phyloP scores from a whole-genome alignment of 2,113 vertebrate genomes.

The Macrotus californicus region DNA sequence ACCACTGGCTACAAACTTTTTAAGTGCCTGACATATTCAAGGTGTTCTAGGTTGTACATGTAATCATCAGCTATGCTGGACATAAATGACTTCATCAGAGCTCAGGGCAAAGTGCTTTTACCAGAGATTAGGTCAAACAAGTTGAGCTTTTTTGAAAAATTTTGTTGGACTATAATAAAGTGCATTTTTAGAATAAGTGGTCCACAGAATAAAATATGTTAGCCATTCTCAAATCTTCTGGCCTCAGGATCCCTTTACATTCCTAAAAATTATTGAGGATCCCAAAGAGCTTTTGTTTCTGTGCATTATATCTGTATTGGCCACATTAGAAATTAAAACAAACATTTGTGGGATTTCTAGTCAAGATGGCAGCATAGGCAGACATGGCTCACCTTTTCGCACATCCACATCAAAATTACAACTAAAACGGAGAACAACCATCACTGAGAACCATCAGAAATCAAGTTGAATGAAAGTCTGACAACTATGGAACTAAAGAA shows the following conservation, averaged over 20 bases:
- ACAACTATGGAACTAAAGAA: no score
- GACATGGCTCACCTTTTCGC: no score
- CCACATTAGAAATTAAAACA: not conserved
- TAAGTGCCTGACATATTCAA: fast-evolving
- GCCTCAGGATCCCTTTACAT: not conserved
- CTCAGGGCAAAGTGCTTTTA: not conserved
- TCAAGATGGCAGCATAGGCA: no score
- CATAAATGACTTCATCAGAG: fast-evolving
- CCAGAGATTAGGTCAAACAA: no score
- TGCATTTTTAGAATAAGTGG: not conserved
- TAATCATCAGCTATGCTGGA: fast-evolving
- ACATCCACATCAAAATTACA: no score
- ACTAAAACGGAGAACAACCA: no score
- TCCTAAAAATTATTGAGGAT: not conserved
- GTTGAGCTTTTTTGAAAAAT: not conserved
- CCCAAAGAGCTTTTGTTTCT: not conserved
- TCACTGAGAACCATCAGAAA: no score
- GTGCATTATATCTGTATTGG: not conserved
- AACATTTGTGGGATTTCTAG: not conserved
- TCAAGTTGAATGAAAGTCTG: no score
- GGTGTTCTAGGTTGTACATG: fast-evolving
- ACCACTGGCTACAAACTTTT: no score
- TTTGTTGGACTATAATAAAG: not conserved
- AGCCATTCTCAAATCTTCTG: not conserved
- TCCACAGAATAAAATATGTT: not conserved